These are phyloP conservation scores for Colinus virginianus DNA, from an alignment of 2,113 vertebrate species.

Conservation along the genomic window DNA sequence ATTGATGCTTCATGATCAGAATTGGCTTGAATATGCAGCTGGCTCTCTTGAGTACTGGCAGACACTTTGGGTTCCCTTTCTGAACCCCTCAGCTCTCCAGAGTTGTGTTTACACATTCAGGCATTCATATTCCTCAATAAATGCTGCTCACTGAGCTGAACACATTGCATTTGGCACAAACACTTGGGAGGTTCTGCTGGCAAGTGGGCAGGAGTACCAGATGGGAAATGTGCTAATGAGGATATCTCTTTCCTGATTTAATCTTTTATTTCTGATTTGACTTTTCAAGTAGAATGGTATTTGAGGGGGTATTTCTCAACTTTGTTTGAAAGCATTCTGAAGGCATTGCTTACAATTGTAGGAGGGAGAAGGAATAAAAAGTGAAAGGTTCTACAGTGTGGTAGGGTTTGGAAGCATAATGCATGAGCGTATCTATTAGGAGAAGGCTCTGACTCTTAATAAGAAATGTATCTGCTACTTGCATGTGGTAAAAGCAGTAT, in stretches of 20 bases:
- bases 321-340: background rate
- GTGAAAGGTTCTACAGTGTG: rapidly evolving
- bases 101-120: background rate
- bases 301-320: background rate
- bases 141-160: background rate
- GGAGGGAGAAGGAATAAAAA: background rate
- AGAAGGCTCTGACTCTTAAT: background rate
- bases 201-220: background rate
- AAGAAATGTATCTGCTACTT: background rate
- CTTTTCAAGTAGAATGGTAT: background rate
- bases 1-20: rapidly evolving
- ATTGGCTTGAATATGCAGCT: background rate
- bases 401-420: background rate
- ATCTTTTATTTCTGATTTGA: background rate
- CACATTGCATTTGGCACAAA: background rate
- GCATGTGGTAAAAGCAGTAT: background rate
- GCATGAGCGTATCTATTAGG: background rate
- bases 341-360: background rate
- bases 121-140: background rate
- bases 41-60: background rate
- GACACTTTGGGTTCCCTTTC: background rate
- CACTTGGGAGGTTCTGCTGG: background rate
- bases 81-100: background rate
- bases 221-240: constrained; percentile 16
- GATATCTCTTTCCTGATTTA: background rate